Conservation (phyloP, 2,888 invertebrate genomes). For the Anarsia innoxiella region DNA sequence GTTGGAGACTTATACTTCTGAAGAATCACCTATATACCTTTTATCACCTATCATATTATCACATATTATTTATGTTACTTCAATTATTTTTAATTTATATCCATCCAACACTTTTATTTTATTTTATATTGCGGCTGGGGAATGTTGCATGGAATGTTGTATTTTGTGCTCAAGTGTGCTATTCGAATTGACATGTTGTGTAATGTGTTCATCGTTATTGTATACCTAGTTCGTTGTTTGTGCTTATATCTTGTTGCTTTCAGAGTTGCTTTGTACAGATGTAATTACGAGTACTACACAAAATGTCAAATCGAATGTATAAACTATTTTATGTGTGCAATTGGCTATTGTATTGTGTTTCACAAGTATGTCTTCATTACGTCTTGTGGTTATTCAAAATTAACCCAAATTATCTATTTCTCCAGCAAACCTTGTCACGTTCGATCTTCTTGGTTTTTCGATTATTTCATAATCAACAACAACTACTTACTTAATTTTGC, state of each 20-base stretch:
- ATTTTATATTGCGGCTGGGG: slow-evolving; percentile 70
- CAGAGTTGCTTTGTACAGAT: no score
- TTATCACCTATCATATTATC: slow-evolving; percentile 58
- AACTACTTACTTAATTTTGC: no score
- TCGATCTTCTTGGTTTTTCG: no score
- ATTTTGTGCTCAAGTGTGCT: slow-evolving; percentile 33
- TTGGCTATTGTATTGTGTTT: slow-evolving; percentile 32
- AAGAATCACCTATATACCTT: slow-evolving; percentile 49
- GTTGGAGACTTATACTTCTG: slow-evolving; percentile 23
- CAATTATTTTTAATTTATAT: slow-evolving; percentile 43
- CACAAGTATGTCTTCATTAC: slow-evolving; percentile 6
- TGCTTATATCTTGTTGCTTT: no score
- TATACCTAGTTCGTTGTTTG: no score
- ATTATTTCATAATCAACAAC: no score
- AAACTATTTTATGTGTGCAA: slow-evolving; percentile 23
- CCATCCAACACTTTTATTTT: slow-evolving; percentile 66
- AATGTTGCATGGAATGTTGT: slow-evolving; percentile 64
- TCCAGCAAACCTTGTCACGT: no score
- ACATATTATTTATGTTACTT: slow-evolving; percentile 35
- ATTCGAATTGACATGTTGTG: slow-evolving; percentile 9
- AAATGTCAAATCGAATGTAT: slow-evolving; percentile 29
- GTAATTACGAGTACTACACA: no score
- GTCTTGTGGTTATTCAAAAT: slow-evolving; percentile 16
- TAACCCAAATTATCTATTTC: no score
- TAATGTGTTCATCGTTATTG: no score